Conservation (phyloP, 2,888 invertebrate species). For the Tholera decimalis region DNA sequence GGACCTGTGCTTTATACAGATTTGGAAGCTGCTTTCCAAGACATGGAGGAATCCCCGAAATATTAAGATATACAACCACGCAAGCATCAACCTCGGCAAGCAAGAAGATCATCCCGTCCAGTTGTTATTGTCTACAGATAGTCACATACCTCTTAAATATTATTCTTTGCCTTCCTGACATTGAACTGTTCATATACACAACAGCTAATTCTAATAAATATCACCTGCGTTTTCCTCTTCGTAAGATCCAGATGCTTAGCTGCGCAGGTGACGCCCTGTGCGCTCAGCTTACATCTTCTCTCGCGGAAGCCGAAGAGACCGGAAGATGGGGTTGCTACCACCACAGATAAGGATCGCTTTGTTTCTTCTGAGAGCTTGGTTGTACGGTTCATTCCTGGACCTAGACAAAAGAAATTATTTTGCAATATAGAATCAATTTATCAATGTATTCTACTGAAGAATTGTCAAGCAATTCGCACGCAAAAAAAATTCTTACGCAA, state of each 20-base stretch:
- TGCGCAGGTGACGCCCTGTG: conserved; percentile 75
- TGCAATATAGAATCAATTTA: background rate
- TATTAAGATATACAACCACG: too few relatives aligned
- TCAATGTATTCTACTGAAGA: background rate
- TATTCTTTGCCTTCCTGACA: background rate
- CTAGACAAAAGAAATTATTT: conserved; percentile 58
- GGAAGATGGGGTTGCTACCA: conserved; percentile 73
- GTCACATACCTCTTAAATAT: background rate
- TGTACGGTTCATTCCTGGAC: conserved; percentile 85
- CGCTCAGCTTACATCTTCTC: conserved; percentile 73
- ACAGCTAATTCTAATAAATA: background rate
- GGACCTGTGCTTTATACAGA: too few relatives aligned
- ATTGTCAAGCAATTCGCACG: too few relatives aligned
- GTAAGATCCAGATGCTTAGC: conserved; percentile 76
- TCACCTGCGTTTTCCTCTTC: conserved; percentile 78
- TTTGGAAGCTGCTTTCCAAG: too few relatives aligned
- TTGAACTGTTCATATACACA: background rate
- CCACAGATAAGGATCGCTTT: conserved; percentile 72
- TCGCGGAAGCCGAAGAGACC: conserved; percentile 73
- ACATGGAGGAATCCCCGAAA: too few relatives aligned
- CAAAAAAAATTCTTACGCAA: too few relatives aligned
- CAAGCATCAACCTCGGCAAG: too few relatives aligned
- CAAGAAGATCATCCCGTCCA: too few relatives aligned
- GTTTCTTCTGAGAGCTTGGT: conserved; percentile 80
- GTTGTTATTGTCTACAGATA: too few relatives aligned